Evolutionary conservation across 2,888 invertebrate species (phyloP).

Genomic region (Leptopilina syphax): DNA sequence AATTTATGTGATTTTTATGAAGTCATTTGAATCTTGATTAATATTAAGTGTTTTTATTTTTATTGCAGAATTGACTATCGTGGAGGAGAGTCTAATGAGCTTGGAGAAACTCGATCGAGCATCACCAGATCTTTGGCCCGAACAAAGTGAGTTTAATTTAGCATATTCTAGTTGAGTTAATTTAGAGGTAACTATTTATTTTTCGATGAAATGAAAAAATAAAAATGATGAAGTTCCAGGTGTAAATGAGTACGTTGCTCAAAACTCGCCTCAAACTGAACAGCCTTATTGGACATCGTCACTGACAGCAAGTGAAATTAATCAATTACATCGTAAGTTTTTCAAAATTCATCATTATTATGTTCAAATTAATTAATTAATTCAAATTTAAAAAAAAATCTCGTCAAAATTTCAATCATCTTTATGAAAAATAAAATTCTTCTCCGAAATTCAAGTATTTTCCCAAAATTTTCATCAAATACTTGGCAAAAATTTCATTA

Average conservation of each 20-base stretch:
- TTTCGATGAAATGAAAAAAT: constrained; percentile 52
- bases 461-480: too few relatives aligned
- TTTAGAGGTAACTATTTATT: constrained; percentile 50
- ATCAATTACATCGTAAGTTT: constrained; percentile 87
- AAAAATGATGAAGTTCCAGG: constrained; percentile 86
- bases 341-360: constrained; percentile 28
- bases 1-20: too few relatives aligned
- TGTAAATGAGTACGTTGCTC: constrained; percentile 88
- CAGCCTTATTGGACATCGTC: constrained; percentile 84
- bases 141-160: constrained; percentile 86
- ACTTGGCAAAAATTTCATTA: too few relatives aligned
- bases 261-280: constrained; percentile 81
- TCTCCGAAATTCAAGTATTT: too few relatives aligned
- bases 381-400: too few relatives aligned
- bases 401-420: too few relatives aligned
- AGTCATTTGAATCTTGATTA: too few relatives aligned
- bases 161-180: constrained; percentile 41
- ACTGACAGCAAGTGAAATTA: constrained; percentile 86
- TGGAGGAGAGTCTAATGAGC: constrained; percentile 89
- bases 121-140: constrained; percentile 98
- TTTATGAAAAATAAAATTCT: too few relatives aligned
- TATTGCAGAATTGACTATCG: constrained; percentile 67
- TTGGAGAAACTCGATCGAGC: constrained; percentile 94
- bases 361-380: too few relatives aligned
- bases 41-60: too few relatives aligned